Evolutionary conservation across 2,113 vertebrate species (phyloP).

Genomic region (Egretta garzetta): DNA sequence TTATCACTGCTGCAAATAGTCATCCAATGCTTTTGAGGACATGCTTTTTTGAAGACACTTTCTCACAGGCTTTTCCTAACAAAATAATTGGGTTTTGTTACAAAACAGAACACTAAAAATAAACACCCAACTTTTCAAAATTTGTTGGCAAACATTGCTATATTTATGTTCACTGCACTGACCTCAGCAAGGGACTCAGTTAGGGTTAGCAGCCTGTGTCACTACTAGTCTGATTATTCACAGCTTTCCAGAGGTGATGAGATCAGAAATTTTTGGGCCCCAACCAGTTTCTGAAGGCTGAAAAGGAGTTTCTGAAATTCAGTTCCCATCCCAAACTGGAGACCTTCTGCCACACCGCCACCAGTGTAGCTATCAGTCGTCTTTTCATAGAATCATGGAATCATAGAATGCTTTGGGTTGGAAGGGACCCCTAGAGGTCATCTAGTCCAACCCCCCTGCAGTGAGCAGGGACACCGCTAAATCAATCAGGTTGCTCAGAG

Average conservation of each 20-base stretch:
- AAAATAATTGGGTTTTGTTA: background rate
- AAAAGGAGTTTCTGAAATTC: background rate
- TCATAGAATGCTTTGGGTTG: too few species aligned
- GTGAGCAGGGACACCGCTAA: too few species aligned
- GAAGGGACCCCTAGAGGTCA: too few species aligned
- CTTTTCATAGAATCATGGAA: background rate
- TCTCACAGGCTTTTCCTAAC: background rate
- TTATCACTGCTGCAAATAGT: background rate
- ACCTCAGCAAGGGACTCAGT: background rate
- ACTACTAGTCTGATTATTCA: background rate
- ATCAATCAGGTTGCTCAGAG: too few species aligned
- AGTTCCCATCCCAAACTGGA: background rate
- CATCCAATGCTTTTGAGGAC: background rate
- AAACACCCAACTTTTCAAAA: background rate
- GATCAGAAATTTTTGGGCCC: background rate
- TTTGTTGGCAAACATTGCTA: too few species aligned
- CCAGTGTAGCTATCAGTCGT: background rate
- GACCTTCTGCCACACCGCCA: background rate
- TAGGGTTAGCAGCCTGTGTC: background rate
- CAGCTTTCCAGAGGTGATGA: background rate
- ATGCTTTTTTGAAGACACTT: background rate
- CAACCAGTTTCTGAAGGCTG: background rate
- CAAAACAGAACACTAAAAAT: background rate
- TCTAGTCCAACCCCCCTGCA: too few species aligned
- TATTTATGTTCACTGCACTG: background rate